Base-by-base conservation (phyloP, 2,113 vertebrate genomes). In the Phasianus colchicus region DNA sequence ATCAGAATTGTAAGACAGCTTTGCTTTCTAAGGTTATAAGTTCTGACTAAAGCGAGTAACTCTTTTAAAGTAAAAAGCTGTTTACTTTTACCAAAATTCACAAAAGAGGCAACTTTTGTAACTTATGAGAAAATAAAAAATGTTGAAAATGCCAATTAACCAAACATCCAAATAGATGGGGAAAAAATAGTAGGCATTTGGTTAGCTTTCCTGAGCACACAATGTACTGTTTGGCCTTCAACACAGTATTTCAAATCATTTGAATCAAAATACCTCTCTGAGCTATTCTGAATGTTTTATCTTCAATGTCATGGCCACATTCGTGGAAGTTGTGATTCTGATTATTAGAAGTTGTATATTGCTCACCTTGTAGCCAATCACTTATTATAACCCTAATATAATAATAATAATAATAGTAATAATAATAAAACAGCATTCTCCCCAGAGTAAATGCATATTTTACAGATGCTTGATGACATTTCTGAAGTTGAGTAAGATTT, bases 221-320 rank as follows among this genome's bases (percentile, higher is more conserved):
- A 88, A 86, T 92, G 48, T 84, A 52, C 52, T 92, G 80, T 81
- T 91, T 94, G 83, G 90, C 80, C 83, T 93, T 88, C 80, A 92
- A 40, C 88, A 65, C 42, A 81, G 74, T 47, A 30, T 94, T 94
- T 91, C 60, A 67, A 83, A 88, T 61, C 78, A 83, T 90, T 90
- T 94, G 76, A 32, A 84, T 94, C 80, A 79, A 90, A 96, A 93
- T 83, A 88, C 57, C 38, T 94, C 93, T 93, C 80, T 93, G 72
- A 86, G 79, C 72, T 65, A 50, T 5, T 8, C 54, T 86, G 45
- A 94, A 90, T 91, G 21, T 92, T 95, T 93, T 83, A 85, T 85
- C 74, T 84, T 94, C 74, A 64, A 2, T 79, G 57, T 36, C 82
- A 40, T 0, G 2, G 76, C 42, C 69, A 42, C 11, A 25, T 91